phyloP scores from a whole-genome alignment of 2,113 vertebrate species.

The Oryzias celebensis region DNA sequence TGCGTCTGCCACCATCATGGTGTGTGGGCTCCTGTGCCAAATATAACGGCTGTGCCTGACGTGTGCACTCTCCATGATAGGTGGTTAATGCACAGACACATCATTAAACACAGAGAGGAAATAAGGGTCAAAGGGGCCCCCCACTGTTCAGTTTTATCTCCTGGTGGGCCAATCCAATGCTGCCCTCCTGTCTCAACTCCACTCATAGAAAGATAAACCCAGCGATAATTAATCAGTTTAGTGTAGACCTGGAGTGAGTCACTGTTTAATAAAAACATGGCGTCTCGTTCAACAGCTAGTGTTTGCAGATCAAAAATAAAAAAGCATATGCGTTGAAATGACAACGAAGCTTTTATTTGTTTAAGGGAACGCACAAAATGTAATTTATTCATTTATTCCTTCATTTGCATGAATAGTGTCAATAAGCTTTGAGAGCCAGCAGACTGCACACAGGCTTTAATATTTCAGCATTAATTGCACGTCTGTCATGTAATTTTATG shows the following conservation, averaged over 20 bases:
- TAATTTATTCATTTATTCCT: slow-evolving; percentile 48
- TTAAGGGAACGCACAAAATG: background rate
- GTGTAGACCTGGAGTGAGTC: background rate
- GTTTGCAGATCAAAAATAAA: slow-evolving; percentile 18
- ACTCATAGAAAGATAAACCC: background rate
- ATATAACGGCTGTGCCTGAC: slow-evolving; percentile 3
- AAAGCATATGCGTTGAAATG: background rate
- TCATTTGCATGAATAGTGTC: slow-evolving; percentile 33
- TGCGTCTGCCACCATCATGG: background rate
- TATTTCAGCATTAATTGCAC: slow-evolving; percentile 33
- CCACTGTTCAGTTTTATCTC: background rate
- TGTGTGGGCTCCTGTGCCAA: background rate
- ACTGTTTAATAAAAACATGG: slow-evolving; percentile 8
- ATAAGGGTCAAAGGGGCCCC: background rate
- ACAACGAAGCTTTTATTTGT: slow-evolving; percentile 23
- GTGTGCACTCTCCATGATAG: background rate
- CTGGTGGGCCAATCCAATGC: slow-evolving; percentile 2
- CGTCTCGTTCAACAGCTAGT: slow-evolving; percentile 9
- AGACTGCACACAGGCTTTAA: slow-evolving; percentile 13
- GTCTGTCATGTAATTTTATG: slow-evolving; percentile 8
- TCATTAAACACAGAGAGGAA: background rate
- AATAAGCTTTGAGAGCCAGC: slow-evolving; percentile 9
- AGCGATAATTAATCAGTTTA: background rate
- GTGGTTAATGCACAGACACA: background rate
- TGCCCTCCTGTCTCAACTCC: slow-evolving; percentile 7